A percentile compares a stretch with the other conserved stretches of the same genome.
phyloP scores from a whole-genome alignment of 2,113 vertebrate species.

The Hippolais icterina region DNA sequence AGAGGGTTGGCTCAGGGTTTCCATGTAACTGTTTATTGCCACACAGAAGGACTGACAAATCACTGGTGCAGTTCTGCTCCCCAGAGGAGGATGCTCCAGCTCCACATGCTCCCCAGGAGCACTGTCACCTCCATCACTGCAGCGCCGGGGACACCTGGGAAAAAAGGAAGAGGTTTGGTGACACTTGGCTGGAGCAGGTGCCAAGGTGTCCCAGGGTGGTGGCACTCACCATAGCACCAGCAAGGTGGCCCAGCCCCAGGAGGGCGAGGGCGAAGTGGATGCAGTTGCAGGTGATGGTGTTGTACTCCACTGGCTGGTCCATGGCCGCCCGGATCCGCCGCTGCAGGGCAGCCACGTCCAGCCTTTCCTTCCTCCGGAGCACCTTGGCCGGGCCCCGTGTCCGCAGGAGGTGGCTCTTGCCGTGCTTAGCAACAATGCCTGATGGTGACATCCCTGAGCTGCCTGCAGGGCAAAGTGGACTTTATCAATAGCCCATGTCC shows the following conservation, averaged over 20 bases:
- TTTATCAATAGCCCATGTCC: rapidly evolving
- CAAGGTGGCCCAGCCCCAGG: conserved; percentile 9
- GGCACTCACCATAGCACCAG: not conserved
- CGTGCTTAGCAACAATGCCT: not conserved
- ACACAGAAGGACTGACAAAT: not conserved
- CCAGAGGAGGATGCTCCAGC: not conserved
- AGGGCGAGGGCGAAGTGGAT: conserved; percentile 30
- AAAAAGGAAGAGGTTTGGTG: not conserved
- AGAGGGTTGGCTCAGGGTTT: not conserved
- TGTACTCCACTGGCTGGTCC: not conserved
- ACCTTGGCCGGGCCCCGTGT: not conserved
- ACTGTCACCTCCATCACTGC: not conserved
- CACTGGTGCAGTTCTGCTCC: rapidly evolving
- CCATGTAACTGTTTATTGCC: not conserved
- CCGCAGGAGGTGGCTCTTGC: conserved; percentile 46
- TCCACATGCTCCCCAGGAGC: rapidly evolving
- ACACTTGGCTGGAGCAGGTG: rapidly evolving
- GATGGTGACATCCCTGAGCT: not conserved
- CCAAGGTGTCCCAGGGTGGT: rapidly evolving
- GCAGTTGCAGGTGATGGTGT: not conserved
- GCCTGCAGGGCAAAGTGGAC: not conserved
- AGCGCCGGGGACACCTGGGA: not conserved
- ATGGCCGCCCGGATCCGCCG: not conserved
- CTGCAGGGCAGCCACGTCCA: not conserved
- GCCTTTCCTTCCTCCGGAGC: not conserved